Evolutionary conservation across 2,797 vertebrate genomes (phyloP).

Genomic region (Cynodonichthys magdalenae): DNA sequence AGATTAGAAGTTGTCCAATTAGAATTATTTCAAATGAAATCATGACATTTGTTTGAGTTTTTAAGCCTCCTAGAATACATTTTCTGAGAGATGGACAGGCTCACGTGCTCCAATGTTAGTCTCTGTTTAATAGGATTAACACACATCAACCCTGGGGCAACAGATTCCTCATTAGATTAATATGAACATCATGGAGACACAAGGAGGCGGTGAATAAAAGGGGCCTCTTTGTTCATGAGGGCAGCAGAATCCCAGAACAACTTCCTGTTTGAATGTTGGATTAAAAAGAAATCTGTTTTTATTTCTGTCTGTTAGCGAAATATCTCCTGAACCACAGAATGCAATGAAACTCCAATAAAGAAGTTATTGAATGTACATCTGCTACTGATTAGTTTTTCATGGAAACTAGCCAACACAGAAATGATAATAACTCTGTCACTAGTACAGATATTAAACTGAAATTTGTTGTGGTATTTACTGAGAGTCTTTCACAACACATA

Average conservation of each 20-base stretch:
- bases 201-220: background rate
- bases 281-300: too few relatives aligned
- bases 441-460: too few relatives aligned
- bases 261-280: constrained; percentile 2
- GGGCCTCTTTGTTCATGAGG: background rate
- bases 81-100: background rate
- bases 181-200: background rate
- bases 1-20: too few relatives aligned
- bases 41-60: background rate
- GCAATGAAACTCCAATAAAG: too few relatives aligned
- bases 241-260: background rate
- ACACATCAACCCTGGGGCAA: background rate
- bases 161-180: background rate
- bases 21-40: background rate
- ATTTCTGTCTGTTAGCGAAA: too few relatives aligned
- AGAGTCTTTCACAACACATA: too few relatives aligned
- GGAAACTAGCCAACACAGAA: too few relatives aligned
- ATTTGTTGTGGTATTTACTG: too few relatives aligned
- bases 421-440: too few relatives aligned
- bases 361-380: too few relatives aligned
- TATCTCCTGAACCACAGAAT: too few relatives aligned
- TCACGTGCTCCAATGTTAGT: background rate
- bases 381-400: too few relatives aligned
- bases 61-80: background rate
- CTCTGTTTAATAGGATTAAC: constrained; percentile 10